A percentile compares a stretch with the other conserved stretches of the same genome.
Evolutionary conservation across 2,888 invertebrate genomes (phyloP).

Genomic region (Chesias legatella): DNA sequence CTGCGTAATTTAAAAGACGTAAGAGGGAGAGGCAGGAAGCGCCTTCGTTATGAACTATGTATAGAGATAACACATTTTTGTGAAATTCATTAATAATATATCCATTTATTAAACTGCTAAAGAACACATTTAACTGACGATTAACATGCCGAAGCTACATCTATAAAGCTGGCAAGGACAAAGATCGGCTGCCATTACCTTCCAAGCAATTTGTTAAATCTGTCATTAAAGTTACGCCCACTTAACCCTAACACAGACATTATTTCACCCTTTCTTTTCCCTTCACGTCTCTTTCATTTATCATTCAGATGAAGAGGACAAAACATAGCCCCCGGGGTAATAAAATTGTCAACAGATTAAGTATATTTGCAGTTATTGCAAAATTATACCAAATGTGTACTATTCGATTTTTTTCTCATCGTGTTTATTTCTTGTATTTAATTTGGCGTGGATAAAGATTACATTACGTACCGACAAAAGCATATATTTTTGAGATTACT

Average conservation of each 20-base stretch:
- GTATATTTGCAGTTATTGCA: conserved; percentile 54
- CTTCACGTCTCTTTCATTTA: conserved; percentile 30
- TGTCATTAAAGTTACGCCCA: conserved; percentile 65
- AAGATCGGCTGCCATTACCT: conserved; percentile 44
- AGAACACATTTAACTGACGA: no score
- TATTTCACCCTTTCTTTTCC: conserved; percentile 32
- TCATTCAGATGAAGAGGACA: conserved; percentile 30
- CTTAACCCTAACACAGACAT: conserved; percentile 60
- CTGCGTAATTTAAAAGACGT: no score
- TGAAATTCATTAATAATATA: no score
- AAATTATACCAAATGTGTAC: conserved; percentile 53
- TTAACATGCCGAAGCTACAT: neutral
- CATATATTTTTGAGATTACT: no score
- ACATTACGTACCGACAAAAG: no score
- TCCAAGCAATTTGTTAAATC: conserved; percentile 69
- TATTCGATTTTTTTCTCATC: conserved; percentile 13
- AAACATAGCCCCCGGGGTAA: conserved; percentile 36
- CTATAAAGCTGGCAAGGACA: conserved; percentile 14
- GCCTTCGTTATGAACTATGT: no score
- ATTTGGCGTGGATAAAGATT: conserved; percentile 11
- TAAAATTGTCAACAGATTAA: conserved; percentile 48
- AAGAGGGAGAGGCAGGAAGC: no score
- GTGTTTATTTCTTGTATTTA: conserved; percentile 5
- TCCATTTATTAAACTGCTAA: no score
- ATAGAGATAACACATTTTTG: no score